Percentiles rank a stretch among this genome's conserved stretches.
These are phyloP conservation scores for Microctonus brassicae DNA, from an alignment of 2,888 invertebrate genomes.

Conservation along the genomic window DNA sequence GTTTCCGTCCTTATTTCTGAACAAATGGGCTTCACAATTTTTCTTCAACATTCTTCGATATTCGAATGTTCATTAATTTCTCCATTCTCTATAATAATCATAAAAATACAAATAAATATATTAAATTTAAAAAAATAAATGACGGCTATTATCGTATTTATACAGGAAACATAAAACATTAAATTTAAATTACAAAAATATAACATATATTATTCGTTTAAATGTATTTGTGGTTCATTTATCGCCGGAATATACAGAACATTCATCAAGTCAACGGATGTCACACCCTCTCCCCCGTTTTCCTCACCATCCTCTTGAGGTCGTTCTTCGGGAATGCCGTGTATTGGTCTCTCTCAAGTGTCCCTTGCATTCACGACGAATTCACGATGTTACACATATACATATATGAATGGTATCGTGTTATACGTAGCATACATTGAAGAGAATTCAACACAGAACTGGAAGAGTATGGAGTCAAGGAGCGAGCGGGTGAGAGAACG, in stretches of 20 bases:
- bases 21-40: background rate
- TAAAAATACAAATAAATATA: background rate
- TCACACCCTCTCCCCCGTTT: slow-evolving; percentile 1
- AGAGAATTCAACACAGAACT: background rate
- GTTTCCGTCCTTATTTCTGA: background rate
- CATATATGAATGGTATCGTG: background rate
- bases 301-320: slow-evolving; percentile 24
- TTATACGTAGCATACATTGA: background rate
- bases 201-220: slow-evolving; percentile 47
- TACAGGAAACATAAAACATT: no score
- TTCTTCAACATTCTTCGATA: background rate
- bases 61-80: background rate
- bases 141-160: background rate
- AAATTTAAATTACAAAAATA: slow-evolving; percentile 50
- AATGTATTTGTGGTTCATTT: slow-evolving; percentile 51
- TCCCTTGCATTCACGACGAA: slow-evolving; percentile 11
- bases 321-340: slow-evolving; percentile 42
- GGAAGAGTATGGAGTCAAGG: background rate
- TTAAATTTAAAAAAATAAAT: background rate
- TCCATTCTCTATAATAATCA: background rate
- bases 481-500: background rate
- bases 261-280: slow-evolving; percentile 52
- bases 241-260: slow-evolving; percentile 49
- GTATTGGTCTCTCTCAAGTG: slow-evolving; percentile 17
- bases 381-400: background rate